Conservation (phyloP, 30 jellyfish, hydroid and myxozoan genomes). For the Hydractinia symbiolongicarpus region DNA sequence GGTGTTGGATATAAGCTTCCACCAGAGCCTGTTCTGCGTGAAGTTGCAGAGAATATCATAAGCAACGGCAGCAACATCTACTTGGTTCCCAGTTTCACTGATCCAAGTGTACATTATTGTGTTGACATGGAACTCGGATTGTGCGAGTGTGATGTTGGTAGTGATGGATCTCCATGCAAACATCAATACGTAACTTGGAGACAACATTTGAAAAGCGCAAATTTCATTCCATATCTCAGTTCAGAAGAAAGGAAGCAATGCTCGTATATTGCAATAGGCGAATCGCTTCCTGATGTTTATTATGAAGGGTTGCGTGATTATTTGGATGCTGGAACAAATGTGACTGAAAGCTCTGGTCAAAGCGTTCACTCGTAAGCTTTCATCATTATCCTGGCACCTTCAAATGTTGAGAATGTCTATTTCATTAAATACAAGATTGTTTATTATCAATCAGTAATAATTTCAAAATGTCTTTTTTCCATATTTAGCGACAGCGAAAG, state of each 20-base stretch:
- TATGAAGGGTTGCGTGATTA: conserved; percentile 34
- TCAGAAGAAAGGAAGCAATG: conserved; percentile 18
- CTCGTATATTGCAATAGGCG: conserved; percentile 30
- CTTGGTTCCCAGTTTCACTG: not conserved
- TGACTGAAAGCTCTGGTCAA: too few relatives aligned
- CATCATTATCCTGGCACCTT: too few relatives aligned
- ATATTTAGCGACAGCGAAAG: too few relatives aligned
- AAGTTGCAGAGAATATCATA: not conserved
- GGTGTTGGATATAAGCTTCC: conserved; percentile 7
- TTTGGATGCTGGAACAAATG: too few relatives aligned
- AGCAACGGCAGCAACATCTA: not conserved
- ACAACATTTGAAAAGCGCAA: not conserved
- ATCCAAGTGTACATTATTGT: not conserved
- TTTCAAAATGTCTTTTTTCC: too few relatives aligned
- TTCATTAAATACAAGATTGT: too few relatives aligned
- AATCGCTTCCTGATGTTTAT: not conserved
- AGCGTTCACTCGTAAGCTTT: too few relatives aligned
- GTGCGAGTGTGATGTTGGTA: conserved; percentile 28
- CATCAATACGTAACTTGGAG: conserved; percentile 41
- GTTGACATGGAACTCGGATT: not conserved
- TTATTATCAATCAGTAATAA: too few relatives aligned
- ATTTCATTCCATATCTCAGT: conserved; percentile 33
- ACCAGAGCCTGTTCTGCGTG: not conserved
- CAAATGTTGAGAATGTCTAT: too few relatives aligned
- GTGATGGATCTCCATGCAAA: conserved; percentile 35